A percentile compares a stretch with the other conserved stretches of the same genome.
phyloP scores from a whole-genome alignment of 1,140 invertebrate genomes.

The Drosophila punjabiensis region DNA sequence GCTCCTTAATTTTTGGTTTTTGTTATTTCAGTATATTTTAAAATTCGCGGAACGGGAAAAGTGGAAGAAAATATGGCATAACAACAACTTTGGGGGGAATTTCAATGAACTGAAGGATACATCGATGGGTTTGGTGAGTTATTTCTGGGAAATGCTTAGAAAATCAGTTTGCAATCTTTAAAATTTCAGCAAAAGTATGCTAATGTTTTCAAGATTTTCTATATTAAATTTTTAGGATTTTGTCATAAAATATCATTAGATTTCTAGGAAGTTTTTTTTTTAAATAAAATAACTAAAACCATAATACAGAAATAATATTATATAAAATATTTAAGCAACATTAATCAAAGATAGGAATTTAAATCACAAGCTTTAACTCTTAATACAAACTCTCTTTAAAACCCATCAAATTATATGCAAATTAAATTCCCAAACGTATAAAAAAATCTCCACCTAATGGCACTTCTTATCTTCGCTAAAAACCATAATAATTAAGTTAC shows the following conservation, averaged over 20 bases:
- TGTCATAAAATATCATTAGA: neutral
- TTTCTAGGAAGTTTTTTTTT: neutral
- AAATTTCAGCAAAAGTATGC: neutral
- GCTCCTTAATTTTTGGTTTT: conserved; percentile 22
- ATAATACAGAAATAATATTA: neutral
- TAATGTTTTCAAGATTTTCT: neutral
- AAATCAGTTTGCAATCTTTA: neutral
- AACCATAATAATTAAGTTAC: neutral
- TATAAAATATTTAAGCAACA: neutral
- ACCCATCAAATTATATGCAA: neutral
- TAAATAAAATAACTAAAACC: neutral
- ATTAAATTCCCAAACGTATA: neutral
- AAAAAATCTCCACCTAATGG: neutral
- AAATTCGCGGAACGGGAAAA: conserved; percentile 6
- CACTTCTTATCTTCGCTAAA: neutral
- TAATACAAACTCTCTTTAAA: no score
- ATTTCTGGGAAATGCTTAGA: neutral
- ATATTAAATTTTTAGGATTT: neutral
- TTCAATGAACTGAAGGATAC: conserved; percentile 11
- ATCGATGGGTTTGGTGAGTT: neutral
- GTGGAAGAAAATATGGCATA: neutral
- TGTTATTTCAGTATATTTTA: conserved; percentile 24
- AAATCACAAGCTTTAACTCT: no score
- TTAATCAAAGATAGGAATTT: neutral
- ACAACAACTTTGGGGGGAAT: conserved; percentile 6